phyloP scores from a whole-genome alignment of 2,888 invertebrate species.

The Bugula neritina region DNA sequence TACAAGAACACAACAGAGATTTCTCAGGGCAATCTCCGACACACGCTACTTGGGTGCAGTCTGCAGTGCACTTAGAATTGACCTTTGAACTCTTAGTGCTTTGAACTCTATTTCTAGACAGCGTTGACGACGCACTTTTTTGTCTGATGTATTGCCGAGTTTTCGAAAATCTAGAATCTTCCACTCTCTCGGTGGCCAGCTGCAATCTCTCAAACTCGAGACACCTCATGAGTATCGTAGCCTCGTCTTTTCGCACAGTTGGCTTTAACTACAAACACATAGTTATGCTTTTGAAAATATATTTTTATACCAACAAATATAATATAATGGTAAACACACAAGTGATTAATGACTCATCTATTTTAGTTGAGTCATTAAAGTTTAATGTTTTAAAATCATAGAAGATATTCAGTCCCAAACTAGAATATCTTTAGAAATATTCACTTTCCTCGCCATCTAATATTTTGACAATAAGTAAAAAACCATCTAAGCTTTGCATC shows the following conservation, averaged over 20 bases:
- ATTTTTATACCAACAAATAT: no score
- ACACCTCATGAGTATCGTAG: slow-evolving; percentile 13
- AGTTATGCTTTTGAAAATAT: no score
- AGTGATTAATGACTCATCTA: no score
- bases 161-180: slow-evolving; percentile 22
- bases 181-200: slow-evolving; percentile 19
- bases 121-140: background rate
- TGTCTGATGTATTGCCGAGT: slow-evolving; percentile 17
- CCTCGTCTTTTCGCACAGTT: background rate
- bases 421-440: no score
- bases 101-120: background rate
- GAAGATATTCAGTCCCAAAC: no score
- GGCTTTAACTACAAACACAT: background rate
- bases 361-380: no score
- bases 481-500: no score
- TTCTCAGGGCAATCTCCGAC: slow-evolving; percentile 20
- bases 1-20: no score
- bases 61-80: background rate
- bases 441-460: no score
- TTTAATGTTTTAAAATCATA: no score
- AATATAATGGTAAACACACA: no score
- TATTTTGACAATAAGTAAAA: no score
- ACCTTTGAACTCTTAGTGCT: background rate
- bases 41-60: slow-evolving; percentile 10
- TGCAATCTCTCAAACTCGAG: slow-evolving; percentile 8